These are phyloP conservation scores for Nephrotoma flavescens DNA, from an alignment of 2,888 invertebrate species.

Conservation along the genomic window DNA sequence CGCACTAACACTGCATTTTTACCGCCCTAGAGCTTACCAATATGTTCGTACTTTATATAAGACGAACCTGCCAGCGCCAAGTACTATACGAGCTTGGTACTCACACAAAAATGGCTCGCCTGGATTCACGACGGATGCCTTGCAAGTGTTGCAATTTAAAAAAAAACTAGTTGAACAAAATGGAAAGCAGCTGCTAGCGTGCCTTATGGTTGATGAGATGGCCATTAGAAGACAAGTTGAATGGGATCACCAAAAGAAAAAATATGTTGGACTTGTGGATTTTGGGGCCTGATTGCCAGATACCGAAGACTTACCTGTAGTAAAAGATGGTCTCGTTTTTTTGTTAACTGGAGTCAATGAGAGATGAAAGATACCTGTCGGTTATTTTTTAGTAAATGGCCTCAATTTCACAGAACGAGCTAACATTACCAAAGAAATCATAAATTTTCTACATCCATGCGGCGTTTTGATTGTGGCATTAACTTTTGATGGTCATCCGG, in stretches of 20 bases:
- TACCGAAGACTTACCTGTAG: no score
- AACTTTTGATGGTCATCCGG: no score
- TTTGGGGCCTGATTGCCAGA: neutral
- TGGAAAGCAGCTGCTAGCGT: neutral
- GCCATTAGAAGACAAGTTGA: conserved; percentile 1
- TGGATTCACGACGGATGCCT: neutral
- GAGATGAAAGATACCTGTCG: neutral
- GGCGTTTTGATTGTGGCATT: no score
- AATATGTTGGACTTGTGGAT: neutral
- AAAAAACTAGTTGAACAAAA: neutral
- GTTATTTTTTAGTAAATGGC: conserved; percentile 5
- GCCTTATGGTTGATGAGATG: neutral
- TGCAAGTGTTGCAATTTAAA: neutral
- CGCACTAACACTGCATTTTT: no score
- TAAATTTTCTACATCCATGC: neutral
- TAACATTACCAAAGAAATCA: neutral
- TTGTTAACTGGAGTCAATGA: conserved; percentile 2
- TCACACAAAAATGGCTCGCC: no score
- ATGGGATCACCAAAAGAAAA: neutral
- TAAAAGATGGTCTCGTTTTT: neutral
- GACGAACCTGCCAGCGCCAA: no score
- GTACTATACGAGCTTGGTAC: no score
- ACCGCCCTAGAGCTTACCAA: no score
- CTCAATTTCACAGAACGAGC: neutral
- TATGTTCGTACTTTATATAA: no score